phyloP scores from a whole-genome alignment of 1,140 invertebrate species.

The Mamestra configurata region DNA sequence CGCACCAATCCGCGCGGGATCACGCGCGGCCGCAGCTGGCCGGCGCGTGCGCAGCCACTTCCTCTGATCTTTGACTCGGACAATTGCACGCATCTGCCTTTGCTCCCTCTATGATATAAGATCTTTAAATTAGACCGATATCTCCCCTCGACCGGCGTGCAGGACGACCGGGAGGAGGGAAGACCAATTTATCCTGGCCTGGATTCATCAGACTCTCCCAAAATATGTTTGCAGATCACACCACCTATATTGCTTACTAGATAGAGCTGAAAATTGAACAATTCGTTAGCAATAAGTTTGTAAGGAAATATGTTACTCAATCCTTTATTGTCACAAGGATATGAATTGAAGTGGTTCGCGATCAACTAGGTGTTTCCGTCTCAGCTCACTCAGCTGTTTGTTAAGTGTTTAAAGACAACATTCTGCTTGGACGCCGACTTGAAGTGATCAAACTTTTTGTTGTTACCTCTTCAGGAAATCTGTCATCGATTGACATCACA shows the following conservation, averaged over 20 bases:
- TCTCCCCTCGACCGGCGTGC: slow-evolving; percentile 56
- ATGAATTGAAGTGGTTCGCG: slow-evolving; percentile 85
- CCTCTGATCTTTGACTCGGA: slow-evolving; percentile 85
- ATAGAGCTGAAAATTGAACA: slow-evolving; percentile 14
- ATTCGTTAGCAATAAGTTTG: slow-evolving; percentile 59
- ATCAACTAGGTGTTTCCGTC: slow-evolving; percentile 85
- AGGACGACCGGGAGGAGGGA: slow-evolving; percentile 44
- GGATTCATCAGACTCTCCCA: slow-evolving; percentile 47
- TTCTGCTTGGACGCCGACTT: slow-evolving; percentile 55
- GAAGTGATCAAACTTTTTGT: slow-evolving; percentile 52
- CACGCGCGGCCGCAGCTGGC: slow-evolving; percentile 64
- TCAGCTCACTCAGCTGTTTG: slow-evolving; percentile 84
- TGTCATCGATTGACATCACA: slow-evolving; percentile 36
- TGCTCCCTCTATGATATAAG: slow-evolving; percentile 62
- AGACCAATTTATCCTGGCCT: slow-evolving; percentile 65
- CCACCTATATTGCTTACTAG: not conserved
- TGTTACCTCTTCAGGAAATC: slow-evolving; percentile 28
- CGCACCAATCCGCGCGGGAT: slow-evolving; percentile 56
- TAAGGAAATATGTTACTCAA: slow-evolving; percentile 84
- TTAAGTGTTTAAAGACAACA: slow-evolving; percentile 48
- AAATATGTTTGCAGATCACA: slow-evolving; percentile 24
- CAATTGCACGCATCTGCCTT: slow-evolving; percentile 84
- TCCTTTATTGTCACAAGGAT: slow-evolving; percentile 83
- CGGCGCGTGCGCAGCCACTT: slow-evolving; percentile 81
- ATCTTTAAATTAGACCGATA: slow-evolving; percentile 68